Evolutionary conservation across 2,113 vertebrate species (phyloP).

Genomic region (Emberiza fucata): DNA sequence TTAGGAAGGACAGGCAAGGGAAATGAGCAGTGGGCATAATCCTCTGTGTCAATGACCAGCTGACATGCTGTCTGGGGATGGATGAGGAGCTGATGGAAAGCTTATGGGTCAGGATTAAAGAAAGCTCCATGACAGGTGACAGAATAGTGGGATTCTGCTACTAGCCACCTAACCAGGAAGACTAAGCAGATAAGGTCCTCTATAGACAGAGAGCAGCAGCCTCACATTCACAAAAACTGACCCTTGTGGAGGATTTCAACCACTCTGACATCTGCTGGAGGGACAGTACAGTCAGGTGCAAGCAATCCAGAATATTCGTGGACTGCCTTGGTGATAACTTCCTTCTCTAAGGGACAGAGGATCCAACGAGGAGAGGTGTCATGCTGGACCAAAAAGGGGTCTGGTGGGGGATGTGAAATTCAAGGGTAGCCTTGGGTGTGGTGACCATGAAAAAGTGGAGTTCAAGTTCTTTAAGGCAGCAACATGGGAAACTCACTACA

Average conservation of each 20-base stretch:
- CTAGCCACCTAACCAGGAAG: background rate
- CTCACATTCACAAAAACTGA: background rate
- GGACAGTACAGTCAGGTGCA: background rate
- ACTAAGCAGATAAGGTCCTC: background rate
- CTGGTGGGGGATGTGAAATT: background rate
- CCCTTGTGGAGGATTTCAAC: background rate
- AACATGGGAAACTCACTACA: background rate
- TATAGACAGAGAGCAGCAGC: background rate
- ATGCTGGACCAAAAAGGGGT: background rate
- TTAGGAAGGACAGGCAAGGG: background rate
- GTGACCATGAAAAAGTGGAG: background rate
- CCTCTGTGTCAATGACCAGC: background rate
- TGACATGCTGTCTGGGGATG: background rate
- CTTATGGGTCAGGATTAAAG: background rate
- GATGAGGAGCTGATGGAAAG: fast-evolving
- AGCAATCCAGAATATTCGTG: fast-evolving
- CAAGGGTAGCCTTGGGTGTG: background rate
- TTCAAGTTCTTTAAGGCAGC: background rate
- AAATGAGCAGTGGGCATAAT: background rate
- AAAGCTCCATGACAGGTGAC: background rate
- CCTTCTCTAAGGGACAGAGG: background rate
- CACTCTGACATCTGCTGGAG: background rate
- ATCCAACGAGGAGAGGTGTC: background rate
- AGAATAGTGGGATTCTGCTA: background rate
- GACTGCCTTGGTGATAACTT: background rate